These are phyloP conservation scores for Stratiolaelaps scimitus DNA, from an alignment of 1,140 invertebrate species.

Conservation along the genomic window DNA sequence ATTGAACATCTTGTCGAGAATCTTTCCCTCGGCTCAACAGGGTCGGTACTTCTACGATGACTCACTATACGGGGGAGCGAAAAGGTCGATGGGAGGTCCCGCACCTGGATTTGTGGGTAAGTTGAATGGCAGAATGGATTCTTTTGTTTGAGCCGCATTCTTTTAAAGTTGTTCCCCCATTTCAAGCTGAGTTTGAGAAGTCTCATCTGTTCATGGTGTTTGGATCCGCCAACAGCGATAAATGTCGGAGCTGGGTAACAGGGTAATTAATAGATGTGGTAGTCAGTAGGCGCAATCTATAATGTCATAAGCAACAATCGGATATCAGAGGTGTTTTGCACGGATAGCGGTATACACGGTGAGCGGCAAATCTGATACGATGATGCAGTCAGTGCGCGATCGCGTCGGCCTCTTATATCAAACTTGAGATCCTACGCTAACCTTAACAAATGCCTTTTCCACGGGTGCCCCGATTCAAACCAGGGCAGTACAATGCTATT, in stretches of 20 bases:
- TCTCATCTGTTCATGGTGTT: no score
- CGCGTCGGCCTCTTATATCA: no score
- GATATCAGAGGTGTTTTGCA: no score
- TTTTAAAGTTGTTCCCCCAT: no score
- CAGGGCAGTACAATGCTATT: not conserved
- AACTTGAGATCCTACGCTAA: not conserved
- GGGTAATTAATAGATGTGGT: no score
- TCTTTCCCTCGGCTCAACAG: not conserved
- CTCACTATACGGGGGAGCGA: not conserved
- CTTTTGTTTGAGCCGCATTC: no score
- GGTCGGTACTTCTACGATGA: conserved; percentile 16
- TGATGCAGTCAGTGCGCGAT: no score
- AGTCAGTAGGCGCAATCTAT: not conserved
- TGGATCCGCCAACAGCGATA: no score
- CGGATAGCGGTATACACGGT: no score
- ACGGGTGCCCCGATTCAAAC: not conserved
- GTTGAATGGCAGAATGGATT: not conserved
- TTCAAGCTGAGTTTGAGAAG: no score
- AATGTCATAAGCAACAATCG: not conserved
- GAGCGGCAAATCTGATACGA: no score
- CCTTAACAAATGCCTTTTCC: not conserved
- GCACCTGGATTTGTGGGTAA: conserved; percentile 23
- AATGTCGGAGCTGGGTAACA: no score
- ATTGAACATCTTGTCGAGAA: conserved; percentile 24
- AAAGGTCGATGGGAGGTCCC: not conserved